Evolutionary conservation across 2,888 invertebrate genomes (phyloP).

Genomic region (Drosophila cognata): DNA sequence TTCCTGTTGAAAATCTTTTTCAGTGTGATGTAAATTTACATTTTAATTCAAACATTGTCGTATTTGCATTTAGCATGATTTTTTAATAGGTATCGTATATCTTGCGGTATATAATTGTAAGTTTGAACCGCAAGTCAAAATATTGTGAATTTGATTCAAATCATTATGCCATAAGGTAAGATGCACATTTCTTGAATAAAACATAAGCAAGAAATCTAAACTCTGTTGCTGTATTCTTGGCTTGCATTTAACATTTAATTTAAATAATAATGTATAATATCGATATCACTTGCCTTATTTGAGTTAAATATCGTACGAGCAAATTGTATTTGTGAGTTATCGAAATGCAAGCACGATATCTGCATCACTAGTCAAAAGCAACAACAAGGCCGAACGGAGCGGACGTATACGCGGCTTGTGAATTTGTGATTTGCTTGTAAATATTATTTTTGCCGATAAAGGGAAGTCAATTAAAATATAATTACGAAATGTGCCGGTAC

Average conservation of each 20-base stretch:
- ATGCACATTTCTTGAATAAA: neutral
- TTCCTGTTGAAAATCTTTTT: neutral
- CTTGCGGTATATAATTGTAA: neutral
- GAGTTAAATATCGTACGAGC: neutral
- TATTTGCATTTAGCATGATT: neutral
- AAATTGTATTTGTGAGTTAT: slow-evolving; percentile 4
- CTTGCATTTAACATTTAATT: neutral
- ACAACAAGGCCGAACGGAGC: slow-evolving; percentile 52
- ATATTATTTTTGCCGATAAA: slow-evolving; percentile 37
- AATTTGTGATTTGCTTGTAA: slow-evolving; percentile 37
- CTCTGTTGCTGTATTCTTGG: neutral
- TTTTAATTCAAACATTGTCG: neutral
- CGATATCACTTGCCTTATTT: neutral
- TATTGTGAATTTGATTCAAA: neutral
- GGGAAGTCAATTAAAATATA: slow-evolving; percentile 22
- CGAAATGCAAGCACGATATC: slow-evolving; percentile 5
- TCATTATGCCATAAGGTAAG: neutral
- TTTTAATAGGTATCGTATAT: neutral
- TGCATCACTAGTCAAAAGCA: slow-evolving; percentile 46
- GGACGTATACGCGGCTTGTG: slow-evolving; percentile 44
- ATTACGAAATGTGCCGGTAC: slow-evolving; percentile 31
- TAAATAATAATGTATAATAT: neutral
- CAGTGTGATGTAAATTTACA: neutral
- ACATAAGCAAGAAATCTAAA: neutral
- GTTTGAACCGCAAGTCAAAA: neutral